These are phyloP conservation scores for Coecobrya sp. DNA, from an alignment of 2,888 invertebrate genomes.

Conservation along the genomic window DNA sequence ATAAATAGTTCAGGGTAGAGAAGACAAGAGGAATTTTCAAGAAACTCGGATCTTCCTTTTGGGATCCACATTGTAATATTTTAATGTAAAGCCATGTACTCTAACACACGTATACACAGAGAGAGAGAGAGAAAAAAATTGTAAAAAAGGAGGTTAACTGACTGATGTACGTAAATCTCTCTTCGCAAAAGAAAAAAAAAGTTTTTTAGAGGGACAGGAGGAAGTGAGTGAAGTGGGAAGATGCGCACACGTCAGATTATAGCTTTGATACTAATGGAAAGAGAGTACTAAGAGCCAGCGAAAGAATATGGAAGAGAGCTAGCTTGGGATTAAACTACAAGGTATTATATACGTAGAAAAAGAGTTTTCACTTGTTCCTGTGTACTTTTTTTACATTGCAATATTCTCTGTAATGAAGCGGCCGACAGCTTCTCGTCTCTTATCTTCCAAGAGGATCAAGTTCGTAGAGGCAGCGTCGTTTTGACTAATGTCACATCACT, in stretches of 20 bases:
- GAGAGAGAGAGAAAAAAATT: constrained; percentile 8
- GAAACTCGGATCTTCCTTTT: neutral
- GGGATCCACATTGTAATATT: neutral
- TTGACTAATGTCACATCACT: constrained; percentile 36
- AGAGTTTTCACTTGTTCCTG: too few species aligned
- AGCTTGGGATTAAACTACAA: neutral
- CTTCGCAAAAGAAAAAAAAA: neutral
- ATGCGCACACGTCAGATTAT: neutral
- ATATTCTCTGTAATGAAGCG: constrained; percentile 27
- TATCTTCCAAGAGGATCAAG: neutral
- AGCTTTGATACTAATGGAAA: constrained; percentile 33
- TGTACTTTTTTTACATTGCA: too few species aligned
- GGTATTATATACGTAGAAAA: too few species aligned
- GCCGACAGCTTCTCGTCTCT: neutral
- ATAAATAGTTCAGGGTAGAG: neutral
- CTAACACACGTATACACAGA: neutral
- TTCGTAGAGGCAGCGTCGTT: neutral
- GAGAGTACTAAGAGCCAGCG: neutral
- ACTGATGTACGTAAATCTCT: constrained; percentile 28
- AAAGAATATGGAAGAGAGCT: neutral
- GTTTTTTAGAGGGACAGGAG: neutral
- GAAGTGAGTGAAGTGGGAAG: neutral
- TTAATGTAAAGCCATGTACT: constrained; percentile 3
- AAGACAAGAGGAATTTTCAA: constrained; percentile 6
- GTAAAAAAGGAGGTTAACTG: constrained; percentile 20